These are phyloP conservation scores for Manduca sexta DNA, from an alignment of 1,140 invertebrate genomes.

Conservation along the genomic window DNA sequence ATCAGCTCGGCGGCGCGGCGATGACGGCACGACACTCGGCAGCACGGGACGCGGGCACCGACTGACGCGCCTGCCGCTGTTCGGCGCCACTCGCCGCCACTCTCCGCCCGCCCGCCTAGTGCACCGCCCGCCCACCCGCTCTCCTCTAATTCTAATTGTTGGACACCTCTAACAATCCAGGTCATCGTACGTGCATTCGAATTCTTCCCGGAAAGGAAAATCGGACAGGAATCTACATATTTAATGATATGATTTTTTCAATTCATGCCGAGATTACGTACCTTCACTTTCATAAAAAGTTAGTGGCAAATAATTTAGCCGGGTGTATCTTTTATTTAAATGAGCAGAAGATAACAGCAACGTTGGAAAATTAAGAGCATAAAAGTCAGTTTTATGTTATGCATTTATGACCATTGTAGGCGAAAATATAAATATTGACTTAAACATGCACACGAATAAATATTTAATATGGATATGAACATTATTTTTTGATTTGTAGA, in stretches of 20 bases:
- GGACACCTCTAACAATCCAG: slow-evolving; percentile 53
- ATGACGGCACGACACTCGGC: slow-evolving; percentile 9
- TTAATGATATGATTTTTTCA: slow-evolving; percentile 40
- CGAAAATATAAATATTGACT: too few relatives aligned
- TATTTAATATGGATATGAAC: too few relatives aligned
- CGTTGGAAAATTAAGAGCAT: too few relatives aligned
- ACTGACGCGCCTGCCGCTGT: slow-evolving; percentile 23
- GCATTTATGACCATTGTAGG: too few relatives aligned
- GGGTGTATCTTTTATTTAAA: slow-evolving; percentile 25
- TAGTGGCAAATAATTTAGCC: slow-evolving; percentile 26
- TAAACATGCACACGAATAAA: too few relatives aligned
- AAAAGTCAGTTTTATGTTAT: too few relatives aligned
- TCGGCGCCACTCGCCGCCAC: slow-evolving; percentile 24
- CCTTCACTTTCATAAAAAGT: slow-evolving; percentile 36
- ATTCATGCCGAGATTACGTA: slow-evolving; percentile 29
- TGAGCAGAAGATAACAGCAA: too few relatives aligned
- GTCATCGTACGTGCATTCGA: slow-evolving; percentile 56
- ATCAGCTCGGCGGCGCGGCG: slow-evolving; percentile 24
- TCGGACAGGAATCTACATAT: slow-evolving; percentile 45
- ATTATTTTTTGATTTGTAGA: too few relatives aligned
- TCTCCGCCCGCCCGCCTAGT: slow-evolving; percentile 23
- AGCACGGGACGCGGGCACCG: slow-evolving; percentile 31
- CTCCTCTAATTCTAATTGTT: slow-evolving; percentile 63
- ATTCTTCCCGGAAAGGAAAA: slow-evolving; percentile 41
- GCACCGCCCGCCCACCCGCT: slow-evolving; percentile 33